Percentiles rank a stretch among this genome's conserved stretches.
phyloP scores from a whole-genome alignment of 2,797 vertebrate genomes.

The Spheniscus humboldti region DNA sequence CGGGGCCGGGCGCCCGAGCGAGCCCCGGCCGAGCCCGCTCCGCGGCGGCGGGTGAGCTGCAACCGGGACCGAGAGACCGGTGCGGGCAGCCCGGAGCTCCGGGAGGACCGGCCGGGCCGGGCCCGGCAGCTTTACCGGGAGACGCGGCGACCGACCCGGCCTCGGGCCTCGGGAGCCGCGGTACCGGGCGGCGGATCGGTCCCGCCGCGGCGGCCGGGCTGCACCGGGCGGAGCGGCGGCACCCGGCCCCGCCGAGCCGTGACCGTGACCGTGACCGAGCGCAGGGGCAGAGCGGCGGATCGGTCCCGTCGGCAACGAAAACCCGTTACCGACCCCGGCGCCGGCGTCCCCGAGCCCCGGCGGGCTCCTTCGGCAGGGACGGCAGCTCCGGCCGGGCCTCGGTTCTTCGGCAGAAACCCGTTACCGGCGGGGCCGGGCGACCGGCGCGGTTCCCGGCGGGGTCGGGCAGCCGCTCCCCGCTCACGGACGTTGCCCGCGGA shows the following conservation, averaged over 20 bases:
- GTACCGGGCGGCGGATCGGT: neutral
- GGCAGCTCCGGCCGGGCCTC: neutral
- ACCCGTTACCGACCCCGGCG: neutral
- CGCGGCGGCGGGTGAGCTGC: neutral
- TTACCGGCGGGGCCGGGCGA: neutral
- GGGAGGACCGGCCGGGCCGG: neutral
- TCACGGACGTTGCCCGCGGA: neutral
- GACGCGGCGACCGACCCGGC: neutral
- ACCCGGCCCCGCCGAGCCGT: neutral
- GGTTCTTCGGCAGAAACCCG: neutral
- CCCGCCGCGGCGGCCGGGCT: neutral
- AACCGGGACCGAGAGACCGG: neutral
- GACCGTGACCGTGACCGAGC: constrained; percentile 11
- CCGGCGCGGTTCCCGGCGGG: neutral
- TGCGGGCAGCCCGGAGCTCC: too few relatives aligned
- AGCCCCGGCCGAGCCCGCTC: neutral
- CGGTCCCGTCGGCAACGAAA: neutral
- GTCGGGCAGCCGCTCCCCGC: too few relatives aligned
- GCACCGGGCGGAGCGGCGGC: neutral
- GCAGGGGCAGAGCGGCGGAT: neutral
- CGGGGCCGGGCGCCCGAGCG: neutral
- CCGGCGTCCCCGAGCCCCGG: neutral
- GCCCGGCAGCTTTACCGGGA: neutral
- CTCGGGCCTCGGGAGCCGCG: neutral
- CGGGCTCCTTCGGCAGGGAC: neutral